Base-by-base conservation (phyloP, 2,113 vertebrate species). In the Willisornis vidua region DNA sequence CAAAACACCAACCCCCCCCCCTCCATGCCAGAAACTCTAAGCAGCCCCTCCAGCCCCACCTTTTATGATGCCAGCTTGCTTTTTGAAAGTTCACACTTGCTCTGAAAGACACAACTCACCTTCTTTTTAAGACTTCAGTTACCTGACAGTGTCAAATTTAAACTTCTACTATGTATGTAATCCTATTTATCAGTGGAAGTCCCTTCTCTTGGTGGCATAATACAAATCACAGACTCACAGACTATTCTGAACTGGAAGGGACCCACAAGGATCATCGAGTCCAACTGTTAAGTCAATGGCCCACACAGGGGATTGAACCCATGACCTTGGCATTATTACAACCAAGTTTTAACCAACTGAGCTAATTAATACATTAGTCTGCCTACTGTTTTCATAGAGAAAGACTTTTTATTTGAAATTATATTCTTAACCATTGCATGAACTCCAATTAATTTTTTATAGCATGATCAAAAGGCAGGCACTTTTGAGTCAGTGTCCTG, bases 31-130 rank as follows among this genome's bases (percentile, higher is more conserved):
- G 51, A 88, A n/a, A 1, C 0, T 3, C 10, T 35, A 59, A 51
- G 8, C 4, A 39, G 4, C 12, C 11, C 7, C 8, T 19, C 7
- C 0, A 0, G 9, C 2, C 12, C 9, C 0, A 0, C 3, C 8
- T 31, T 68, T 74, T 26, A 59, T n/a, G 17, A 24, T 52, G 19
- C 15, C n/a, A 35, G 41, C 12, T 33, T 77, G 14, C 5, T 28
- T 62, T 72, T 65, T 10, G 8, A 3, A 63, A 35, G 19, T 23
- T 78, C 14, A 3, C 8, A 13, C 7, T 46, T 76, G 57, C 41
- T 66, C 45, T 31, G 23, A 41, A 48, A 37, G 28, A 22, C 2
- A 2, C 13, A 7, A 7, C 58, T 51, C 63, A 48, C 5, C 22
- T 85, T 1, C 16, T 67, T 54, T 45, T 71, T 41, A 33, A 57